Conservation (phyloP, 2,888 invertebrate species). For the Tromatobia lineatoria region DNA sequence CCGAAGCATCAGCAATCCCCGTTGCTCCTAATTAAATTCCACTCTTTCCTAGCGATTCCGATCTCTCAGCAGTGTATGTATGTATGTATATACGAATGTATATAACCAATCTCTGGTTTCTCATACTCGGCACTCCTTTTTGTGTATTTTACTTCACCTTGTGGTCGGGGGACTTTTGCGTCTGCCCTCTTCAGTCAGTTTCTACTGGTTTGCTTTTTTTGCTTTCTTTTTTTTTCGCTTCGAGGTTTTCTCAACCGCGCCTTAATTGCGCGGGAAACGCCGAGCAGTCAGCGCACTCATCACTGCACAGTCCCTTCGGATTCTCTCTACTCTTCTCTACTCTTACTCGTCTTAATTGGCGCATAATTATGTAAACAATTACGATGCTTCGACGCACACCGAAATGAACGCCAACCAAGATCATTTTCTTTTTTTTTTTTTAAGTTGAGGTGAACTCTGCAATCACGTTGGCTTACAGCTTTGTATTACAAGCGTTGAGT, state of each 20-base stretch:
- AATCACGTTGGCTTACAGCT: neutral
- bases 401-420: constrained; percentile 28
- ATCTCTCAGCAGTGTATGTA: constrained; percentile 56
- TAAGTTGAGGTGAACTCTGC: neutral
- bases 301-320: constrained; percentile 72
- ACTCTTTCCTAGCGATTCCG: constrained; percentile 81
- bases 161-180: neutral
- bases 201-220: constrained; percentile 43
- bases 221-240: constrained; percentile 71
- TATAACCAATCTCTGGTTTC: constrained; percentile 52
- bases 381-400: constrained; percentile 67
- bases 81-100: neutral
- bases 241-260: constrained; percentile 83
- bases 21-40: constrained; percentile 83
- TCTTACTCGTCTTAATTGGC: constrained; percentile 82
- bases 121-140: constrained; percentile 49
- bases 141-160: constrained; percentile 63
- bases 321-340: constrained; percentile 62
- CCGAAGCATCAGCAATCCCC: constrained; percentile 67
- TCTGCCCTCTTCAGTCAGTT: constrained; percentile 37
- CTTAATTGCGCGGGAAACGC: constrained; percentile 83
- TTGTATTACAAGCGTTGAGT: neutral
- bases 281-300: constrained; percentile 74
- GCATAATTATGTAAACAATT: constrained; percentile 84
- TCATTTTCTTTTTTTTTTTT: constrained; percentile 26